A percentile compares a stretch with the other conserved stretches of the same genome.
These are phyloP conservation scores for Macrobrachium nipponense DNA, from an alignment of 1,140 invertebrate genomes.

Conservation along the genomic window DNA sequence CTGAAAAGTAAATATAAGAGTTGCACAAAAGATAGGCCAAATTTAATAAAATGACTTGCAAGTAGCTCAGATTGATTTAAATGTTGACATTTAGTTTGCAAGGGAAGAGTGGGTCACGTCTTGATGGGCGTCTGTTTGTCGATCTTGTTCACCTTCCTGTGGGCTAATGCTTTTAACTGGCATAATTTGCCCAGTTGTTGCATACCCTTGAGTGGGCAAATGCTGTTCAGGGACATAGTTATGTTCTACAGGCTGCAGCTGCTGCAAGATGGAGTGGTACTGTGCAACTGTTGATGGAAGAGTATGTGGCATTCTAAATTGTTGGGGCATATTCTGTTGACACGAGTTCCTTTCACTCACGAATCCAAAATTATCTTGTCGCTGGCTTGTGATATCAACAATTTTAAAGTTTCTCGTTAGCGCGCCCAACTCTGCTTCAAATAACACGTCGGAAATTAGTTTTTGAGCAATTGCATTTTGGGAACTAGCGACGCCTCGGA, in stretches of 20 bases:
- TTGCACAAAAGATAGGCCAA: conserved; percentile 26
- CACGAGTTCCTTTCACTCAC: conserved; percentile 25
- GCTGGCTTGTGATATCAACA: conserved; percentile 26
- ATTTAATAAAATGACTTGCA: conserved; percentile 18
- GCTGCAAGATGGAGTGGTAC: conserved; percentile 28
- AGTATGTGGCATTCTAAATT: conserved; percentile 28
- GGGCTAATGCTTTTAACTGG: conserved; percentile 15
- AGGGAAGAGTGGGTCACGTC: conserved; percentile 25
- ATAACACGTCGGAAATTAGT: conserved; percentile 24
- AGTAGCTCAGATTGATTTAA: conserved; percentile 25
- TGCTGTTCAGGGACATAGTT: conserved; percentile 18
- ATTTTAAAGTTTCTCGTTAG: conserved; percentile 25
- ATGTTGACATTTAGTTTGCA: conserved; percentile 21
- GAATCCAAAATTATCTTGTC: conserved; percentile 27
- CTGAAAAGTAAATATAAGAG: conserved; percentile 29
- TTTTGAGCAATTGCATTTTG: conserved; percentile 23
- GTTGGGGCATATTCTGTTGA: conserved; percentile 30
- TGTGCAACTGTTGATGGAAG: conserved; percentile 30
- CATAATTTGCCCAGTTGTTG: conserved; percentile 24
- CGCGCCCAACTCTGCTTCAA: conserved; percentile 23
- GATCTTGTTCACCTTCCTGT: conserved; percentile 22
- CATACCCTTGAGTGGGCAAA: conserved; percentile 21
- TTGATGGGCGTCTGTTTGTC: conserved; percentile 26
- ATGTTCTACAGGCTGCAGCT: conserved; percentile 26
- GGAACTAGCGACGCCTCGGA: conserved; percentile 14